Base-by-base conservation (phyloP, 1,140 invertebrate species). In the Heterodera schachtii region DNA sequence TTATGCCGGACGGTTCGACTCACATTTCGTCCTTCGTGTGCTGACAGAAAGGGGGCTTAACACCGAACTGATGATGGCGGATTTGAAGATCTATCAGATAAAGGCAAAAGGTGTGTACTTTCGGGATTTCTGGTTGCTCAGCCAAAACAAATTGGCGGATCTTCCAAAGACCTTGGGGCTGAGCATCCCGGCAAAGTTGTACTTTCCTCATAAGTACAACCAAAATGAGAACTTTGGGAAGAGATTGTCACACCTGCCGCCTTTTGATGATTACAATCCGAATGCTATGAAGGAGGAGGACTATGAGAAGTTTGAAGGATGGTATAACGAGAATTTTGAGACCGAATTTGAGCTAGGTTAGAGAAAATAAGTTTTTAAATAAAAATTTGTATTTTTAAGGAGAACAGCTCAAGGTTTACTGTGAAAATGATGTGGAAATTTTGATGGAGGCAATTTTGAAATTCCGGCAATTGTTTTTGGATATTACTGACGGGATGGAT, bases 351-450 rank as follows among this genome's bases (percentile, higher is more conserved):
- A 52, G 11, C 11, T 52, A 52, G 49, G 49, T 52, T 31, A 31
- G 31, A 76, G 31, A 16, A 16, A 52, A 2, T 52, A 49, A 6
- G 6, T 52, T 52, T 8, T 52, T 52, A 11, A 6, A 8, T 52
- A 52, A 52, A 8, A 8, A 1, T 8, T 52, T 52, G 6, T 52
- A 8, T 2, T 76, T 76, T 76, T 76, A 16, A 43, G 47, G 43
- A 4, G 47, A 21, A 66, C 31, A 66, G 4, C 75, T 52, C 0
- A 47, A 47, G 1, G 4, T 66, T 19, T 76, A 76, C 6, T 76
- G 75, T 8, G 70, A 47, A 66, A 52, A 57, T 11, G 75, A 52
- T 66, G 75, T 76, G 4, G 66, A 73, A 2, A 76, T 76, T n/a
- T 1, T 76, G 1, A 76, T 57, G 75, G 6, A 11, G 1, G 75